phyloP scores from a whole-genome alignment of 92 coral and sea anemone species.

The Bergia puertoricense region DNA sequence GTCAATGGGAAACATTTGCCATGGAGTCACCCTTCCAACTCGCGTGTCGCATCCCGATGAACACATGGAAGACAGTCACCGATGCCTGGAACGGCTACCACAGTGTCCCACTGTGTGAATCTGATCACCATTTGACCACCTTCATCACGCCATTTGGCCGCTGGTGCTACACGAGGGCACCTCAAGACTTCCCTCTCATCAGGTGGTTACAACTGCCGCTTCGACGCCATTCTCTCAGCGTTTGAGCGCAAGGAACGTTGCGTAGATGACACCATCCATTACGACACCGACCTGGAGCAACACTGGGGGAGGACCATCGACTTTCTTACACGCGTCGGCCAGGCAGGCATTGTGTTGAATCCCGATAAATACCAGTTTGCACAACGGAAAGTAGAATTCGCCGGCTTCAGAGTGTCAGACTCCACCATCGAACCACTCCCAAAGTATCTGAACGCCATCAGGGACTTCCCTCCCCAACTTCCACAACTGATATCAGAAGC shows the following conservation, averaged over 20 bases:
- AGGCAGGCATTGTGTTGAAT: no score
- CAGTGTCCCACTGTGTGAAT: not conserved
- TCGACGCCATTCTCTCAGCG: not conserved
- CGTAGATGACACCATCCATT: not conserved
- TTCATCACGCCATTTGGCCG: conserved; percentile 24
- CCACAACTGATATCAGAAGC: no score
- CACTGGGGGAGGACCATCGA: no score
- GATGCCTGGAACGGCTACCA: not conserved
- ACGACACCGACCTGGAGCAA: not conserved
- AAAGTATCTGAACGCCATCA: no score
- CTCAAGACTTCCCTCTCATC: not conserved
- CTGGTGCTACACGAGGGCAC: conserved; percentile 44
- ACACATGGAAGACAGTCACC: conserved; percentile 46
- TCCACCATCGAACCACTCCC: no score
- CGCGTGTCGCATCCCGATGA: conserved; percentile 44
- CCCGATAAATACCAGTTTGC: no score
- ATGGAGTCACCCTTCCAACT: conserved; percentile 48
- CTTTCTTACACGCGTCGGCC: no score
- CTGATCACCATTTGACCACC: conserved; percentile 29
- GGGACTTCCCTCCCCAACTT: no score
- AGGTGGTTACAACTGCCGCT: not conserved
- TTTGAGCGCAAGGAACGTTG: no score
- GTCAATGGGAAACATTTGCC: not conserved
- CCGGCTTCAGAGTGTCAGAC: no score
- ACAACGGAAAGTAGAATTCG: no score